Percentiles rank a stretch among this genome's conserved stretches.
Evolutionary conservation across 92 coral and sea anemone genomes (phyloP).

Genomic region (Palythoa caribaeorum): DNA sequence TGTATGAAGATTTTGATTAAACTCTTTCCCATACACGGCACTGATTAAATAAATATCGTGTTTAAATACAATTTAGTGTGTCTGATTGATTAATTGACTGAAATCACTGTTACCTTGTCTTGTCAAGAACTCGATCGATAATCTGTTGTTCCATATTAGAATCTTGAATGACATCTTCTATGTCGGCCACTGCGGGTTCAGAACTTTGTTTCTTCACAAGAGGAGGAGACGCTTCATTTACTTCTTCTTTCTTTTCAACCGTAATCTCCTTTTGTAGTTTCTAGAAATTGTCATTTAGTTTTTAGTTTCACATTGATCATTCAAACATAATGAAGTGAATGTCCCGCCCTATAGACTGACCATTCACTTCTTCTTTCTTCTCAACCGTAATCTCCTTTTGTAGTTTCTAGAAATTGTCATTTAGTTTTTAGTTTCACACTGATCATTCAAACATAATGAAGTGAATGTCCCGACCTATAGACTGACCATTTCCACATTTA

Average conservation of each 20-base stretch:
- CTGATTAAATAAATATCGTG: not conserved
- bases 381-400: constrained; percentile 40
- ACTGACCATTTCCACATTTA: no score
- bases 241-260: constrained; percentile 48
- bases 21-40: not conserved
- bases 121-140: constrained; percentile 84
- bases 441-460: not conserved
- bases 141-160: constrained; percentile 79
- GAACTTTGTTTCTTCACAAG: constrained; percentile 68
- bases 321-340: no score
- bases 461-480: no score
- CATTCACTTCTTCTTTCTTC: constrained; percentile 47
- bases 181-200: constrained; percentile 75
- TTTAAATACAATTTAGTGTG: not conserved
- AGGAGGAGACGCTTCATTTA: constrained; percentile 78
- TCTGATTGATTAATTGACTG: not conserved
- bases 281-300: not conserved
- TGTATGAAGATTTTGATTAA: no score
- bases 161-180: constrained; percentile 91
- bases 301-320: not conserved
- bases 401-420: constrained; percentile 47
- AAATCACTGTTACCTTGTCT: constrained; percentile 61
- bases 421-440: not conserved
- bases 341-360: no score
- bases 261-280: constrained; percentile 58